Percentiles rank a stretch among this genome's conserved stretches.
Conservation (phyloP, 2,888 invertebrate species). For the Drosophila pseudotalamancana region DNA sequence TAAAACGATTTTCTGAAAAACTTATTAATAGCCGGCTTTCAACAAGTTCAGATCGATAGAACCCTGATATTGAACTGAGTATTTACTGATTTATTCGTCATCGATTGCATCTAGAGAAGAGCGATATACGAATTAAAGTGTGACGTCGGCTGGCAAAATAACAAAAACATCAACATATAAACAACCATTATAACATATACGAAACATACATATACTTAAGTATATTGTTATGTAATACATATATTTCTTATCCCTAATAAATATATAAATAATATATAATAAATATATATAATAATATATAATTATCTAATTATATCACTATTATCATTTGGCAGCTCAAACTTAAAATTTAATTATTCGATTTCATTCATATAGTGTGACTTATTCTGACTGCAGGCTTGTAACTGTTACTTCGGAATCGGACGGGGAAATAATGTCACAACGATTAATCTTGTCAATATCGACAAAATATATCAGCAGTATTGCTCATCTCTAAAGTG, state of each 20-base stretch:
- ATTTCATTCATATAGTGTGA: too few species aligned
- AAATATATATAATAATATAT: too few species aligned
- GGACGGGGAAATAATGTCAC: neutral
- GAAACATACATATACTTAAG: too few species aligned
- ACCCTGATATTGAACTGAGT: neutral
- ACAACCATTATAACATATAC: too few species aligned
- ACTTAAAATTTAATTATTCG: neutral
- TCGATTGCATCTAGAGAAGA: conserved; percentile 5
- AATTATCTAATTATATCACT: too few species aligned
- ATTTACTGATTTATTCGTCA: neutral
- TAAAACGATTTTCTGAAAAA: neutral
- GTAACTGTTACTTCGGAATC: conserved; percentile 15
- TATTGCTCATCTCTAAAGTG: conserved; percentile 27
- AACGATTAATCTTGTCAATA: neutral
- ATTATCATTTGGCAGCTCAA: too few species aligned
- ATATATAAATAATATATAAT: too few species aligned
- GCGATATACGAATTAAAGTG: neutral
- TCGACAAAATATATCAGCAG: too few species aligned
- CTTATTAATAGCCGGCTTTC: conserved; percentile 32
- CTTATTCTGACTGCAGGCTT: too few species aligned
- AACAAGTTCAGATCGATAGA: conserved; percentile 8
- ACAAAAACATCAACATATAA: neutral
- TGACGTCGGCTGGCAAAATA: too few species aligned
- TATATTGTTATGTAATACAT: too few species aligned
- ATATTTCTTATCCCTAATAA: too few species aligned